Conservation (phyloP, 1,140 invertebrate species). For the Penaeus japonicus region DNA sequence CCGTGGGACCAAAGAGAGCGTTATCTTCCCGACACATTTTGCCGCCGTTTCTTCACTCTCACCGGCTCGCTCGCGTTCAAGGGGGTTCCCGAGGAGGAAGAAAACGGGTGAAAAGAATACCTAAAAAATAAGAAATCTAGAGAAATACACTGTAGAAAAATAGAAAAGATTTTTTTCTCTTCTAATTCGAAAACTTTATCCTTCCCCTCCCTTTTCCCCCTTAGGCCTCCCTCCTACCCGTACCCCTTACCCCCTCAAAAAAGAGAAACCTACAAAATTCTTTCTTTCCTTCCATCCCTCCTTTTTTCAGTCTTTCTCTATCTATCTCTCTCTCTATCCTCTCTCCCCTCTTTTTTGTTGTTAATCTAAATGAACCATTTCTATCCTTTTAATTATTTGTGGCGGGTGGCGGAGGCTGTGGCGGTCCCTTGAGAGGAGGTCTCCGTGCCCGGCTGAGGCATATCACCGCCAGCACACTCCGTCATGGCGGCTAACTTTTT, state of each 20-base stretch:
- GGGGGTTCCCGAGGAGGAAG: conserved; percentile 7
- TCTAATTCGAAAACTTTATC: too few species aligned
- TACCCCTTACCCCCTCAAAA: background rate
- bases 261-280: background rate
- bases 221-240: too few species aligned
- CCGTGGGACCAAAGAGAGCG: conserved; percentile 29
- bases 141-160: background rate
- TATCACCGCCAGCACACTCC: conserved; percentile 30
- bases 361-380: conserved; percentile 50
- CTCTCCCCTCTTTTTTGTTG: background rate
- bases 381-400: conserved; percentile 51
- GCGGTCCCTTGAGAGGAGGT: background rate
- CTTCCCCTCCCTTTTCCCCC: too few species aligned
- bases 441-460: conserved; percentile 4
- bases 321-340: too few species aligned
- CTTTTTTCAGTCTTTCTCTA: too few species aligned
- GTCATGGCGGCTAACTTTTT: conserved; percentile 34
- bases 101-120: background rate
- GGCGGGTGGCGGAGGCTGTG: background rate
- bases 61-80: background rate
- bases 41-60: conserved; percentile 40
- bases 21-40: conserved; percentile 46
- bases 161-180: background rate
- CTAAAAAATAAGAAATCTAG: too few species aligned
- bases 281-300: too few species aligned